Conservation (phyloP, 2,113 vertebrate genomes). For the Charina bottae region DNA sequence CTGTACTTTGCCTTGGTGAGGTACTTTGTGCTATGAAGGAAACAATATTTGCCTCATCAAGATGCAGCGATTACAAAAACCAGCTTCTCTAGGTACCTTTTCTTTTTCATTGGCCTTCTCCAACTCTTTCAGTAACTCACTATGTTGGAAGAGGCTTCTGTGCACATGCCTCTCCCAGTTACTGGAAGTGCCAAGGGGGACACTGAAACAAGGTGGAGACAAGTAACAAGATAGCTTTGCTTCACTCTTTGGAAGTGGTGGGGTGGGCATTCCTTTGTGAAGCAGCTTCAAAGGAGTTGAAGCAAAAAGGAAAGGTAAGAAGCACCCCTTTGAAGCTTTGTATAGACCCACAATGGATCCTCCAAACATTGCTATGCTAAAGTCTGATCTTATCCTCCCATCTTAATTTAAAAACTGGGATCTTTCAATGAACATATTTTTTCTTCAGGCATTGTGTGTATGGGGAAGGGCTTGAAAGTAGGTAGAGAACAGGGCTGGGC, state of each 20-base stretch:
- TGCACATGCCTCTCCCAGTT: background rate
- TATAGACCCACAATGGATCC: background rate
- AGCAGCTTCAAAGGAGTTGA: background rate
- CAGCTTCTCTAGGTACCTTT: background rate
- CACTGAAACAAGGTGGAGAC: background rate
- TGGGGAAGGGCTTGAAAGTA: background rate
- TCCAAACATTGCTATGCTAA: background rate
- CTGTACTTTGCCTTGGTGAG: background rate
- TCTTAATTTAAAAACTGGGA: background rate
- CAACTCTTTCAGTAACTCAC: background rate
- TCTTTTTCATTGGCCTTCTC: background rate
- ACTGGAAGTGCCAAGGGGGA: background rate
- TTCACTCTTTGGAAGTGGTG: background rate
- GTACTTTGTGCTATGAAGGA: background rate
- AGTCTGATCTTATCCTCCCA: background rate
- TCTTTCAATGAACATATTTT: background rate
- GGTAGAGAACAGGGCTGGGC: background rate
- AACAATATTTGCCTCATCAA: background rate
- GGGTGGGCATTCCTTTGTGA: background rate
- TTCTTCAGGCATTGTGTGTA: background rate
- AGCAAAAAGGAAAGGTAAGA: background rate
- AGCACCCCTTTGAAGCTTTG: background rate
- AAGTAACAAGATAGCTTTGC: background rate
- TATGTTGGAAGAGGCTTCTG: no score
- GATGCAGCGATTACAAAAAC: background rate